Percentiles rank a stretch among this genome's conserved stretches.
These are phyloP conservation scores for Hirtodrosophila histrioides DNA, from an alignment of 2,888 invertebrate genomes.

Conservation along the genomic window DNA sequence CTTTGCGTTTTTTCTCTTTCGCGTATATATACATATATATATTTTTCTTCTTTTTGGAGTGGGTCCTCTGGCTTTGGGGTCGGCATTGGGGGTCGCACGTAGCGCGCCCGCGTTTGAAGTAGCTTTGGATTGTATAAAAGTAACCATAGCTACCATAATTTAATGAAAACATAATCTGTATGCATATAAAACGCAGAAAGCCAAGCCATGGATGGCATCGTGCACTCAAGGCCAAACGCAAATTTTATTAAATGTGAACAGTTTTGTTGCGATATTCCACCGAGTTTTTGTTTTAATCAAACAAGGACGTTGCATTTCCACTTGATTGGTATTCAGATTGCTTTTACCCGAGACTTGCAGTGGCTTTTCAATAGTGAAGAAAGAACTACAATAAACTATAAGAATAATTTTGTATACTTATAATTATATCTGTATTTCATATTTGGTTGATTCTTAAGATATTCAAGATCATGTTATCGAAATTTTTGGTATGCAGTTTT, in stretches of 20 bases:
- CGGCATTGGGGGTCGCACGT: conserved; percentile 47
- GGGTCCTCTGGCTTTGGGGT: conserved; percentile 35
- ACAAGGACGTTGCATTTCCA: conserved; percentile 30
- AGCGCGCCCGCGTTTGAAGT: conserved; percentile 67
- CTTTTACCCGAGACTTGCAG: conserved; percentile 7
- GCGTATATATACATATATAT: conserved; percentile 27
- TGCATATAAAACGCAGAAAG: conserved; percentile 53
- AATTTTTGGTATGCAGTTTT: too few species aligned
- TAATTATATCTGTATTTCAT: too few species aligned
- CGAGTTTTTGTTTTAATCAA: conserved; percentile 17
- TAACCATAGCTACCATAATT: conserved; percentile 81
- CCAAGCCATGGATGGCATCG: conserved; percentile 17
- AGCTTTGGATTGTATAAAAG: conserved; percentile 76
- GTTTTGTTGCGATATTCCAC: conserved; percentile 27
- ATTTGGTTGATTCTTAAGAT: too few species aligned
- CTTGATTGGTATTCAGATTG: conserved; percentile 47
- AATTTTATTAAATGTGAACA: conserved; percentile 60
- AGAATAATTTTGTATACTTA: too few species aligned
- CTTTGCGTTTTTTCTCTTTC: conserved; percentile 10
- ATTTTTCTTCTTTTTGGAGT: conserved; percentile 34
- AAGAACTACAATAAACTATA: not conserved
- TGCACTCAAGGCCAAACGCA: conserved; percentile 6
- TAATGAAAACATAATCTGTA: conserved; percentile 81
- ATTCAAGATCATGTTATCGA: too few species aligned
- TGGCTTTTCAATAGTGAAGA: too few species aligned